A percentile compares a stretch with the other conserved stretches of the same genome.
Evolutionary conservation across 2,888 invertebrate species (phyloP).

Genomic region (Sinhomidia bicolor): DNA sequence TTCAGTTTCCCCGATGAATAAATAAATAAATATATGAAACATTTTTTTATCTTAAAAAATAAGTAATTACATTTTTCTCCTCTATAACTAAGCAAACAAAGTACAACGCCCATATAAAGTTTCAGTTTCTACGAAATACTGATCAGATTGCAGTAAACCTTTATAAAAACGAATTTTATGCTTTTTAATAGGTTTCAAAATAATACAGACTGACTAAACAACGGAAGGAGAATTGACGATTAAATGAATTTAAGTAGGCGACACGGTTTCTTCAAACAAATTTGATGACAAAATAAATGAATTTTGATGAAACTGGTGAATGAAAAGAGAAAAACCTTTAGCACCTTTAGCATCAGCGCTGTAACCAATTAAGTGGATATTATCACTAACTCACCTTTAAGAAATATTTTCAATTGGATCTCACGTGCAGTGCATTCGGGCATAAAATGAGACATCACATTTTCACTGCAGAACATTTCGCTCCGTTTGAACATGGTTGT

Average conservation of each 20-base stretch:
- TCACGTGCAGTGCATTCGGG: slow-evolving; percentile 65
- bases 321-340: too few species aligned
- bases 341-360: background rate
- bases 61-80: background rate
- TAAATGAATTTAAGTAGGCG: too few species aligned
- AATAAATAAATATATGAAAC: background rate
- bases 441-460: slow-evolving; percentile 69
- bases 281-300: background rate
- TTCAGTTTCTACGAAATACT: too few species aligned
- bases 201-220: too few species aligned
- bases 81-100: background rate
- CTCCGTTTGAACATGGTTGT: background rate
- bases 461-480: slow-evolving; percentile 32
- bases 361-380: background rate
- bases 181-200: too few species aligned
- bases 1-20: background rate
- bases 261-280: background rate
- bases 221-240: too few species aligned
- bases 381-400: too few species aligned
- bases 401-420: slow-evolving; percentile 57
- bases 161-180: too few species aligned
- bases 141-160: too few species aligned
- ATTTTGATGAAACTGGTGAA: background rate
- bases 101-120: slow-evolving; percentile 27
- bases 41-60: background rate